Percentiles rank a stretch among this genome's conserved stretches.
Conservation (phyloP, 2,797 vertebrate genomes). For the Vireo griseus region DNA sequence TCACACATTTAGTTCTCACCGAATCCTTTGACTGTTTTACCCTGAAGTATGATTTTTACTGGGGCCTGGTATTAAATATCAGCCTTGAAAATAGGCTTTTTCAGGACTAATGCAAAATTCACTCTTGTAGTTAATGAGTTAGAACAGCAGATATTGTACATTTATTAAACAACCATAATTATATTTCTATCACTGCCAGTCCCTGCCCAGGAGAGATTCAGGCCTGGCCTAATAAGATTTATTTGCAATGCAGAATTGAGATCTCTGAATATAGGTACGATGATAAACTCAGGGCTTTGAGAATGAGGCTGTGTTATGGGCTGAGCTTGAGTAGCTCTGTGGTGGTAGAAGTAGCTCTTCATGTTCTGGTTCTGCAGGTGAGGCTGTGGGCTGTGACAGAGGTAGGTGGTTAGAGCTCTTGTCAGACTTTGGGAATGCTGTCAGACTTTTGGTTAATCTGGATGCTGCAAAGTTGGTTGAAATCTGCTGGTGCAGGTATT, state of each 20-base stretch:
- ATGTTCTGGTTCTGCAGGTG: background rate
- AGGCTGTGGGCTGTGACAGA: background rate
- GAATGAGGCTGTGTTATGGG: background rate
- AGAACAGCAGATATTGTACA: background rate
- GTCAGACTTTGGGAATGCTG: background rate
- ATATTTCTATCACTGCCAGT: slow-evolving; percentile 16
- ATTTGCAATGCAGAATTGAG: background rate
- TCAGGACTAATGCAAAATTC: slow-evolving; percentile 33
- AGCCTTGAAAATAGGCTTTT: slow-evolving; percentile 22
- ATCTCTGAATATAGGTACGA: background rate
- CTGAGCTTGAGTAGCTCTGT: background rate
- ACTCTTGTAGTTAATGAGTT: background rate
- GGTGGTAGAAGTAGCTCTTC: too few relatives aligned
- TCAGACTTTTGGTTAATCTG: background rate
- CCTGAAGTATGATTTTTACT: background rate
- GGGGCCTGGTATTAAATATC: background rate
- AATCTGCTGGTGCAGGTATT: background rate
- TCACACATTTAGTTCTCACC: background rate
- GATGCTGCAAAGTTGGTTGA: background rate
- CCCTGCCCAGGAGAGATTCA: slow-evolving; percentile 7
- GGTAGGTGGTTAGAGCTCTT: background rate
- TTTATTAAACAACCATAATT: slow-evolving; percentile 38
- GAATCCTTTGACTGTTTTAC: background rate
- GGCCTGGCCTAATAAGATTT: background rate
- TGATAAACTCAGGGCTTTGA: background rate